Evolutionary conservation across 2,888 invertebrate species (phyloP), one percentile per base, ranked within the genome.

Genomic region (Amphipoea lucens): DNA sequence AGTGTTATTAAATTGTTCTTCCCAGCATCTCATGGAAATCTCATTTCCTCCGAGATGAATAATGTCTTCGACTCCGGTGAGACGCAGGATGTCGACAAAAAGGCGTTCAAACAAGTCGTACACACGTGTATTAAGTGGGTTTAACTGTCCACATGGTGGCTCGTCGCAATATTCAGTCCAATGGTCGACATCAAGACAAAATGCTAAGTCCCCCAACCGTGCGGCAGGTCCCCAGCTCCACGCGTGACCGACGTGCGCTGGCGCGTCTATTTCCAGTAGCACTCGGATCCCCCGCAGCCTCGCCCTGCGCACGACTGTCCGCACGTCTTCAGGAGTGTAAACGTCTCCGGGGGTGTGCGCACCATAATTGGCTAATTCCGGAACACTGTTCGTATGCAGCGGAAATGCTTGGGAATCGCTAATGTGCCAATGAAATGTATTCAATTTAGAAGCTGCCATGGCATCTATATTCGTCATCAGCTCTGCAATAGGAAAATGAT

Each of bases 361-460:
- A 42, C 99, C 99, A 92, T 98, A 98, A 72, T 97, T 96, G 0
- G 98, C 97, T 92, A 99, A 95, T 91, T 98, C 97, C 0, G 98
- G 98, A 82, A 98, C 97, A 83, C 97, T 97, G 36, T 98, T 97
- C 77, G 98, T 97, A 83, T 98, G 97, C 92, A 98, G 98, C 0
- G 99, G 99, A 96, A 99, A 99, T 82, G 99, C 98, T 93, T 99
- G 99, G 6, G 99, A 98, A 93, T 99, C 99, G 2, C 98, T 98
- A 45, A 98, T 97, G 90, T 98, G 98, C 99, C 99, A 99, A 93
- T 99, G 99, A 92, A 99, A 98, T 0, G 98, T 98, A 94, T 99
- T 99, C 74, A 99, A 95, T 95, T 99, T 99, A 84, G 98, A 98
- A 82, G 98, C 97, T 0, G 98, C 98, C 99, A 99, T 99, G 6